Percentiles rank a stretch among this genome's conserved stretches.
These are phyloP conservation scores for Emys orbicularis DNA, from an alignment of 2,797 vertebrate species.

Conservation along the genomic window DNA sequence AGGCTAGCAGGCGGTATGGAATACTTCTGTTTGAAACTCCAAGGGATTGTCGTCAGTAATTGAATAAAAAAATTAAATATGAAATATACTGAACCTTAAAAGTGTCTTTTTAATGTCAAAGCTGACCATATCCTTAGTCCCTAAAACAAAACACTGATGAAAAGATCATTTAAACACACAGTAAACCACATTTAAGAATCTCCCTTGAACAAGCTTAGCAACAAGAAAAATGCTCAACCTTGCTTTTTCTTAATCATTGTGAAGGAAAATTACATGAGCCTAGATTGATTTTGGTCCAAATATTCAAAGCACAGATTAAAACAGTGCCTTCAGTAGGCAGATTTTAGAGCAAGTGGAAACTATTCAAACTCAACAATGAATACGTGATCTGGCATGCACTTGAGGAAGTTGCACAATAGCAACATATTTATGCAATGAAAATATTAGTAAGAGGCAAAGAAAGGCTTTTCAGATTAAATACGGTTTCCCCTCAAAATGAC, in stretches of 20 bases:
- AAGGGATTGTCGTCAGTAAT: background rate
- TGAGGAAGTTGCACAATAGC: constrained; percentile 11
- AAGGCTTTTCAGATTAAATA: constrained; percentile 20
- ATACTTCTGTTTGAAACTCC: background rate
- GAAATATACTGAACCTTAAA: background rate
- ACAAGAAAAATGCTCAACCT: background rate
- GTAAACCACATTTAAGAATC: background rate
- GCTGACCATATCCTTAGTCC: background rate
- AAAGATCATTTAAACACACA: background rate
- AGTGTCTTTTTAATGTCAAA: constrained; percentile 7
- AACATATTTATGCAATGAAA: background rate
- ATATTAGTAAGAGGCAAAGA: background rate
- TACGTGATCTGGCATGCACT: background rate
- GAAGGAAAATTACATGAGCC: background rate
- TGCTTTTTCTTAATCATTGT: no score
- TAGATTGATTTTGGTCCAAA: background rate
- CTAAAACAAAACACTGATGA: background rate
- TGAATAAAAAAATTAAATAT: background rate
- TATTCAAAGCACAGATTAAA: background rate
- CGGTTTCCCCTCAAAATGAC: background rate
- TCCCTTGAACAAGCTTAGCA: background rate
- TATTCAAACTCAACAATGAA: background rate
- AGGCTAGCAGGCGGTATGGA: background rate
- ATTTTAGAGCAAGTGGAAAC: background rate
- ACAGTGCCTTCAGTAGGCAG: background rate